Base-by-base conservation (phyloP, 2,797 vertebrate genomes). In the Smutsia temminckii region DNA sequence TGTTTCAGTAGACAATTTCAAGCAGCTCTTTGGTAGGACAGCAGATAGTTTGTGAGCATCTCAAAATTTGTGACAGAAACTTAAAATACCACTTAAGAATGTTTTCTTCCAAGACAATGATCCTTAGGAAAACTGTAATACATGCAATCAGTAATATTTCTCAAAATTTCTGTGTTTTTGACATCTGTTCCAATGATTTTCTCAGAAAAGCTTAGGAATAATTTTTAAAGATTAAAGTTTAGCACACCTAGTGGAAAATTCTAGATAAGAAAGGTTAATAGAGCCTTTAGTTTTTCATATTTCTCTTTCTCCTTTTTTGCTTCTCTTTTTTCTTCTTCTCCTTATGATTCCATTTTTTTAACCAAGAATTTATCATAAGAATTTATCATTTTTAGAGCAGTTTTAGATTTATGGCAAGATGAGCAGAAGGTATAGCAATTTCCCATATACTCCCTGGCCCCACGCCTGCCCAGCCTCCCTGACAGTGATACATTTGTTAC, bases 1-100 rank as follows among this genome's bases (percentile, higher is more conserved):
- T 80, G 40, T 59, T 85, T 93, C 63, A 68, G 29, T 79, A 66
- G 51, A 79, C 87, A 81, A 63, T 85, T 92, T 96, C 42, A 66
- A 94, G 55, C 4, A 53, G 29, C 63, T 32, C 8, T 29, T 27
- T 27, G 78, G 7, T 40, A 57, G 59, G 21, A 51, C 8, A 85
- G 37, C 74, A 61, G 40, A 32, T 69, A 89, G 34, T 85, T 85
- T 89, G 29, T 87, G 59, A 92, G n/a, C 32, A 27, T 68, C 9
- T 91, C 66, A 89, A 66, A 93, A 91, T 85, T 71, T 78, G 18
- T 85, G 61, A 57, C 57, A 61, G 42, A 46, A 78, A 87, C 37
- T 89, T 90, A 55, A 85, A 34, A 74, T 78, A 55, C 34, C 29
- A 69, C 51, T 80, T 63, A 57, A 90, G 8, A 46, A 3, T 57